Percentiles rank a stretch among this genome's conserved stretches.
phyloP scores from a whole-genome alignment of 2,888 invertebrate genomes.

The Liopterus haemorrhoidalis region DNA sequence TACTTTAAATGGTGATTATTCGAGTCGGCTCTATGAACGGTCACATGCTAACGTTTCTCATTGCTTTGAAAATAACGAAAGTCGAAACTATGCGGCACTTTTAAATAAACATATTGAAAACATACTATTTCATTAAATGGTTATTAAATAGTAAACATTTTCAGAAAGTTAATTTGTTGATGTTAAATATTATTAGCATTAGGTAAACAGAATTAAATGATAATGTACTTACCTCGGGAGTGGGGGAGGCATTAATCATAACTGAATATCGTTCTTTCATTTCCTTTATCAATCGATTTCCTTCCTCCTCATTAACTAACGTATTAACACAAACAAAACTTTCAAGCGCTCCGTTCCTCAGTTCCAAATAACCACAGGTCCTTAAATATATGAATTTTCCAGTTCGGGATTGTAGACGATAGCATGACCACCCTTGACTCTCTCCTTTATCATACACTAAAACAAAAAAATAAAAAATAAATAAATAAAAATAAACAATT shows the following conservation, averaged over 20 bases:
- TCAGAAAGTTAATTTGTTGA: too few species aligned
- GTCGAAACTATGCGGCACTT: too few species aligned
- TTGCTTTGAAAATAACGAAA: too few species aligned
- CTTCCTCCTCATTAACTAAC: slow-evolving; percentile 67
- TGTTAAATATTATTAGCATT: too few species aligned
- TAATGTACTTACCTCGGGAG: slow-evolving; percentile 21
- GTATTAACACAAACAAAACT: slow-evolving; percentile 85
- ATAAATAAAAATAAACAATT: slow-evolving; percentile 1
- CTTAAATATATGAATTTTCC: slow-evolving; percentile 81
- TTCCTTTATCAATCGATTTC: slow-evolving; percentile 63
- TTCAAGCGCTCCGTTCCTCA: slow-evolving; percentile 72
- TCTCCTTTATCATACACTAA: slow-evolving; percentile 79
- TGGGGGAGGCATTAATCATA: slow-evolving; percentile 42
- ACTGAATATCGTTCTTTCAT: slow-evolving; percentile 78
- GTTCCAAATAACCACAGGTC: slow-evolving; percentile 78
- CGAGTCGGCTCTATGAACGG: too few species aligned
- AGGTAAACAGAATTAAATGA: background rate
- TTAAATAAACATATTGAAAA: too few species aligned
- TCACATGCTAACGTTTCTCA: too few species aligned
- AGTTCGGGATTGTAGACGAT: slow-evolving; percentile 72
- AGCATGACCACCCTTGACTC: slow-evolving; percentile 80
- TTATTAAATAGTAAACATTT: too few species aligned
- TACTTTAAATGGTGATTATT: too few species aligned
- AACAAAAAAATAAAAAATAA: slow-evolving; percentile 33
- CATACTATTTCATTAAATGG: too few species aligned